Evolutionary conservation across 2,888 invertebrate genomes (phyloP).

Genomic region (Hemistola chrysoprasaria): DNA sequence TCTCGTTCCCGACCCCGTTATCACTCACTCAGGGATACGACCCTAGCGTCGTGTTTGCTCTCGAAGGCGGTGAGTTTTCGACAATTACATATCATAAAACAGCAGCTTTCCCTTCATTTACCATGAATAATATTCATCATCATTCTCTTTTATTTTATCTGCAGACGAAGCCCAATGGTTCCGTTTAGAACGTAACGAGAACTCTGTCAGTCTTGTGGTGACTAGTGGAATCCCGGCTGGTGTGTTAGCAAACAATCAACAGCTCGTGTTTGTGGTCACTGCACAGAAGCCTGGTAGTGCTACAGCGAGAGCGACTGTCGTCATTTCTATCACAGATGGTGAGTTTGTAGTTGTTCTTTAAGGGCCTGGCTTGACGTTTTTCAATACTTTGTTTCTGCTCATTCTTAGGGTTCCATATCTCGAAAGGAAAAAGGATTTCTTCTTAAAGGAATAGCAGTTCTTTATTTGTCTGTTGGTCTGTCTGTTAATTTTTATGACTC

Average conservation of each 20-base stretch:
- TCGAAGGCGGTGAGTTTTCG: slow-evolving; percentile 43
- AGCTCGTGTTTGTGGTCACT: slow-evolving; percentile 31
- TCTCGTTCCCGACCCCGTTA: slow-evolving; percentile 32
- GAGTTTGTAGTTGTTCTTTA: no score
- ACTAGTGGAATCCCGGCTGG: slow-evolving; percentile 25
- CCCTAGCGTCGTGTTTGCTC: slow-evolving; percentile 29
- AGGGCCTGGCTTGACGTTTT: no score
- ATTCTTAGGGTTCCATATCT: no score
- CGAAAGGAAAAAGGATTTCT: no score
- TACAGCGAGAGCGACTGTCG: slow-evolving; percentile 14
- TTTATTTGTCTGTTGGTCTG: no score
- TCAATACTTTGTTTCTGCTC: no score
- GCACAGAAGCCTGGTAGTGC: slow-evolving; percentile 9
- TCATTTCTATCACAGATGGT: not conserved
- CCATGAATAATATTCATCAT: not conserved
- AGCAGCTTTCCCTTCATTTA: no score
- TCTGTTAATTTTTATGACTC: no score
- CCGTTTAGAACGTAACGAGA: slow-evolving; percentile 10
- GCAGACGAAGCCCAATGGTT: slow-evolving; percentile 39
- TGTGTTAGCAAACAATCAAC: slow-evolving; percentile 29
- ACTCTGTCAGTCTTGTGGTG: slow-evolving; percentile 16
- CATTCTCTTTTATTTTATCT: slow-evolving; percentile 17
- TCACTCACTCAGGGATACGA: slow-evolving; percentile 35
- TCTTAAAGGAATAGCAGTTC: no score
- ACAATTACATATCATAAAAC: not conserved